Percentiles rank a stretch among this genome's conserved stretches.
These are phyloP conservation scores for Pachyuromys duprasi DNA, from an alignment of 2,797 vertebrate species.

Conservation along the genomic window DNA sequence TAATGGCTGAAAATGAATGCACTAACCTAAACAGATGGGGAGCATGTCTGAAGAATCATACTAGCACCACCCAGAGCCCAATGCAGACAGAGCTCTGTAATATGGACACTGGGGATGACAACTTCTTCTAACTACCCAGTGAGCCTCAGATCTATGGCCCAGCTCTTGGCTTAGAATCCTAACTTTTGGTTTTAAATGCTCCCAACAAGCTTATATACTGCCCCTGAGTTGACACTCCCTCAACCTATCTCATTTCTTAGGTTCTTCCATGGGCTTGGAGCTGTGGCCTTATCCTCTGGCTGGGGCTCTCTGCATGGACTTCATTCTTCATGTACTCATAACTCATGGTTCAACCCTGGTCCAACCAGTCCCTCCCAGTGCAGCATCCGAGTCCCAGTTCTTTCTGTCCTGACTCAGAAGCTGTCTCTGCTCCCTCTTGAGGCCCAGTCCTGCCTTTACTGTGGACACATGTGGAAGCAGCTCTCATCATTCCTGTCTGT, in stretches of 20 bases:
- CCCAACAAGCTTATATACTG: background rate
- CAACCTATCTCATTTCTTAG: background rate
- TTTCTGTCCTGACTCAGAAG: background rate
- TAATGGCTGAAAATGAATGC: background rate
- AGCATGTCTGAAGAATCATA: background rate
- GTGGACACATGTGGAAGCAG: background rate
- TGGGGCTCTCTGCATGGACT: background rate
- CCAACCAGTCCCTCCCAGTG: background rate
- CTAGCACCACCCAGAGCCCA: fast-evolving
- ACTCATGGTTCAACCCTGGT: background rate
- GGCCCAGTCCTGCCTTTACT: background rate
- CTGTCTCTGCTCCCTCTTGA: background rate
- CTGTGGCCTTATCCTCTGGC: background rate
- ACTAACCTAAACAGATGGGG: background rate
- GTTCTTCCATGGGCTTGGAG: too few species aligned
- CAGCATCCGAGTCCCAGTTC: background rate
- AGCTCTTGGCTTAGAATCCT: background rate
- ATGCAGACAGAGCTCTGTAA: fast-evolving
- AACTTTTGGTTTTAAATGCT: background rate
- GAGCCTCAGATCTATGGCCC: background rate
- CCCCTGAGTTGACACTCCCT: background rate
- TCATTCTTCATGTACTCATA: background rate
- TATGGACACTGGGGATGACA: fast-evolving
- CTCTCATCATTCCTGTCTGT: background rate
- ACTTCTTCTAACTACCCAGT: background rate